Evolutionary conservation across 1,140 invertebrate genomes (phyloP).

Genomic region (Halyomorpha halys): DNA sequence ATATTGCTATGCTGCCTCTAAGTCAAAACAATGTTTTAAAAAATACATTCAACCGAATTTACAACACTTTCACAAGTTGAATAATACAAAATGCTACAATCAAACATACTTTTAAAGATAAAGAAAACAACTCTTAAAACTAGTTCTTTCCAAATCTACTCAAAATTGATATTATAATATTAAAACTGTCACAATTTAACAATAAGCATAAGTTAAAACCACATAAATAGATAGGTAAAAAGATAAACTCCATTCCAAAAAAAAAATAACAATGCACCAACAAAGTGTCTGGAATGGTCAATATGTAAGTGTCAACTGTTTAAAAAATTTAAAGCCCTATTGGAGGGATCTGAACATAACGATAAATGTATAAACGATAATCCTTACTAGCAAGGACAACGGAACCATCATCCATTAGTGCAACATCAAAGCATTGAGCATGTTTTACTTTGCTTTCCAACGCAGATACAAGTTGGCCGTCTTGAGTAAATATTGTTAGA

Average conservation of each 20-base stretch:
- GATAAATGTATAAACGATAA: constrained; percentile 97
- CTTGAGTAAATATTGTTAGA: constrained; percentile 93
- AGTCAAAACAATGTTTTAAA: neutral
- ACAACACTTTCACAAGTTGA: constrained; percentile 10
- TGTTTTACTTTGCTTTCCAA: constrained; percentile 98
- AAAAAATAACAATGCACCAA: constrained; percentile 20
- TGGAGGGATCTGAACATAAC: constrained; percentile 82
- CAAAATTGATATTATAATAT: constrained; percentile 7
- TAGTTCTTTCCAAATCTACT: neutral
- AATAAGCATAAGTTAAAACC: constrained; percentile 3
- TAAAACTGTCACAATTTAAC: constrained; percentile 11
- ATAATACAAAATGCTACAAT: constrained; percentile 4
- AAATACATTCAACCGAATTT: constrained; percentile 4
- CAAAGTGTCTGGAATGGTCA: constrained; percentile 25
- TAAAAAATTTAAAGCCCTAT: constrained; percentile 49
- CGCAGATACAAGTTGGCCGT: constrained; percentile 90
- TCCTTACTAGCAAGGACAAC: constrained; percentile 98
- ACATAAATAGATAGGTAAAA: constrained; percentile 10
- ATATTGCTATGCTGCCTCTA: constrained; percentile 2
- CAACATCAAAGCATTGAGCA: constrained; percentile 98
- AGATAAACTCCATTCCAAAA: constrained; percentile 15
- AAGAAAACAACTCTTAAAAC: constrained; percentile 9
- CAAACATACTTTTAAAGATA: neutral
- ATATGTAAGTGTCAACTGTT: constrained; percentile 17
- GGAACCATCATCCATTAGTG: constrained; percentile 97